These are phyloP conservation scores for Agrilus planipennis DNA, from an alignment of 1,140 invertebrate species.

Conservation along the genomic window DNA sequence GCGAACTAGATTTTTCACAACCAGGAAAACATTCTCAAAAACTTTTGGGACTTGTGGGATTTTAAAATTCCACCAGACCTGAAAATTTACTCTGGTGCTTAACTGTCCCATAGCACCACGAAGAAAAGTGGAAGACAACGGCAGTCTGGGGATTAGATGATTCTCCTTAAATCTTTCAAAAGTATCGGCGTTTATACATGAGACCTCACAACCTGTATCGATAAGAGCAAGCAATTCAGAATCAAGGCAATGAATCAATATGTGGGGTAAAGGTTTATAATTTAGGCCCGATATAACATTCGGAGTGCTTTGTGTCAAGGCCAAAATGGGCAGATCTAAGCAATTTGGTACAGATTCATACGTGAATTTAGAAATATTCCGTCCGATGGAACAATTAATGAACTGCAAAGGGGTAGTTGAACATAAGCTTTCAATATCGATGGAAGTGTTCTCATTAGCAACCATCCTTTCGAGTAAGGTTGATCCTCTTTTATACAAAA, in stretches of 20 bases:
- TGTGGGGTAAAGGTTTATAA: neutral
- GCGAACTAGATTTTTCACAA: conserved; percentile 5
- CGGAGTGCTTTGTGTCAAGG: too few species aligned
- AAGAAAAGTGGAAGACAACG: conserved; percentile 3
- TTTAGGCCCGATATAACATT: too few species aligned
- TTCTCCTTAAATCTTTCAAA: neutral
- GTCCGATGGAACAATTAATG: too few species aligned
- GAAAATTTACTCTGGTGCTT: conserved; percentile 1
- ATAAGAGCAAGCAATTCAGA: neutral
- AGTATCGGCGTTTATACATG: neutral
- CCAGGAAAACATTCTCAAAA: neutral
- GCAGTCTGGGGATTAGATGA: neutral
- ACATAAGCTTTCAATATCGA: too few species aligned
- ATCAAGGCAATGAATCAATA: neutral
- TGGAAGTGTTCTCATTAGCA: too few species aligned
- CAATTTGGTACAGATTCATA: too few species aligned
- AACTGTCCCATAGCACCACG: conserved; percentile 5
- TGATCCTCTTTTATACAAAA: too few species aligned
- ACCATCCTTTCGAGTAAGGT: too few species aligned
- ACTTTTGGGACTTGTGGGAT: neutral
- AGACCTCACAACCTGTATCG: conserved; percentile 2
- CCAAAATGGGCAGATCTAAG: too few species aligned
- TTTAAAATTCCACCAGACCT: neutral
- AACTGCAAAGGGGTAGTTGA: too few species aligned
- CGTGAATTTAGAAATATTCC: too few species aligned